phyloP scores from a whole-genome alignment of 2,888 invertebrate genomes.

The Gasteruption jaculator region DNA sequence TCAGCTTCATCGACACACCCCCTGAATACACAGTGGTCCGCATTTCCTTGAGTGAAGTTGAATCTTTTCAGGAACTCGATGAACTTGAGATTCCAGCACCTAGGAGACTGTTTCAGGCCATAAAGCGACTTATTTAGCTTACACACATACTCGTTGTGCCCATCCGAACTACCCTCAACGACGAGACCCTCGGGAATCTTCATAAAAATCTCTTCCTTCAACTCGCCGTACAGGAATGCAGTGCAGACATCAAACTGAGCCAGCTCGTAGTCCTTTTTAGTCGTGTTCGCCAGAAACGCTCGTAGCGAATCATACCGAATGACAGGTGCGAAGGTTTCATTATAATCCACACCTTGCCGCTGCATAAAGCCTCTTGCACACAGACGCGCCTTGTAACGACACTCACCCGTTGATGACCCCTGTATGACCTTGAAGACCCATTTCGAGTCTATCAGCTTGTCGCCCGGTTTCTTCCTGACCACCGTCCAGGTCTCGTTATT shows the following conservation, averaged over 20 bases:
- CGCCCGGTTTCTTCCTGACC: not conserved
- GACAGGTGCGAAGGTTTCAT: conserved; percentile 7
- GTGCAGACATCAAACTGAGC: conserved; percentile 5
- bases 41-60: conserved; percentile 1
- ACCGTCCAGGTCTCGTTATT: conserved; percentile 12
- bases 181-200: not conserved
- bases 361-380: conserved; percentile 14
- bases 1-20: conserved; percentile 1
- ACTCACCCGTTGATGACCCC: not conserved
- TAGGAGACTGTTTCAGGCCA: conserved; percentile 14
- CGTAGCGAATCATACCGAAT: conserved; percentile 11
- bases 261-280: conserved; percentile 3
- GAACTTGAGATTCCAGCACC: conserved; percentile 15
- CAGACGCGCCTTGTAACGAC: conserved; percentile 6
- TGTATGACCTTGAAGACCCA: conserved; percentile 11
- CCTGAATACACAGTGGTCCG: conserved; percentile 6
- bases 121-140: conserved; percentile 12
- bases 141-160: not conserved
- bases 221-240: conserved; percentile 7
- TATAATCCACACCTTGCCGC: conserved; percentile 1
- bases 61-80: not conserved
- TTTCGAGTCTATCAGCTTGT: conserved; percentile 1
- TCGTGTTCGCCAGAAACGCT: conserved; percentile 1
- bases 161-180: too few species aligned
- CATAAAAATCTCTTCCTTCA: conserved; percentile 1